Percentiles rank a stretch among this genome's conserved stretches.
Evolutionary conservation across 1,140 invertebrate genomes (phyloP).

Genomic region (Drosophila rhopaloa): DNA sequence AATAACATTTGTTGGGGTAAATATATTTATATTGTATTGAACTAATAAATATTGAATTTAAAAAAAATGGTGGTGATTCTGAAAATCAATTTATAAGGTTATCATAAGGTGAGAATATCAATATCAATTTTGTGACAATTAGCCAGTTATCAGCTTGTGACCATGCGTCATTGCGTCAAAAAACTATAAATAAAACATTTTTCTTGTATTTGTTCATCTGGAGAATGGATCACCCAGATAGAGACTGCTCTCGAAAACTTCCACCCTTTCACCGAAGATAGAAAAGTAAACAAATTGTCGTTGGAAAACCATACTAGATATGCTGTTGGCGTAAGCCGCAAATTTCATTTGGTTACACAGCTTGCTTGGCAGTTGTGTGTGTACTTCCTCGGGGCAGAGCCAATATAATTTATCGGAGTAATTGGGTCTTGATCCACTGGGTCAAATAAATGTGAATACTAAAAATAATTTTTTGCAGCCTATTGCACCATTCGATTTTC

Average conservation of each 20-base stretch:
- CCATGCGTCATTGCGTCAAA: too few species aligned
- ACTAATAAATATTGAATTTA: too few species aligned
- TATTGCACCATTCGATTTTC: constrained; percentile 25
- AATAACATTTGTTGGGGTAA: too few species aligned
- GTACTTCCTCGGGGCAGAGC: background rate
- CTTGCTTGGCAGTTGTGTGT: constrained; percentile 28
- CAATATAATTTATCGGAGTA: background rate
- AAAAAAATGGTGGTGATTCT: too few species aligned
- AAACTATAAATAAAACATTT: background rate
- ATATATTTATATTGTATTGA: too few species aligned
- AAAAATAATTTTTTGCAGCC: too few species aligned
- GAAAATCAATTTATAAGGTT: too few species aligned
- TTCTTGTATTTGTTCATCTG: background rate
- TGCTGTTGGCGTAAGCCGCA: constrained; percentile 16
- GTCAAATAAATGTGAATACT: constrained; percentile 19
- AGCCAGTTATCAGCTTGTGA: too few species aligned
- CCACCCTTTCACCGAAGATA: too few species aligned
- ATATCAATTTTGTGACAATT: too few species aligned
- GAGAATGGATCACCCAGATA: background rate
- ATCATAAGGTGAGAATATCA: too few species aligned
- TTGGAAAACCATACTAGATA: constrained; percentile 25
- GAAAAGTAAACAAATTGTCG: background rate
- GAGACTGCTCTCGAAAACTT: too few species aligned
- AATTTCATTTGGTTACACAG: constrained; percentile 32
- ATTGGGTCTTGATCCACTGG: background rate